phyloP scores from a whole-genome alignment of 2,797 vertebrate species.

The Syndactyla subalaris region DNA sequence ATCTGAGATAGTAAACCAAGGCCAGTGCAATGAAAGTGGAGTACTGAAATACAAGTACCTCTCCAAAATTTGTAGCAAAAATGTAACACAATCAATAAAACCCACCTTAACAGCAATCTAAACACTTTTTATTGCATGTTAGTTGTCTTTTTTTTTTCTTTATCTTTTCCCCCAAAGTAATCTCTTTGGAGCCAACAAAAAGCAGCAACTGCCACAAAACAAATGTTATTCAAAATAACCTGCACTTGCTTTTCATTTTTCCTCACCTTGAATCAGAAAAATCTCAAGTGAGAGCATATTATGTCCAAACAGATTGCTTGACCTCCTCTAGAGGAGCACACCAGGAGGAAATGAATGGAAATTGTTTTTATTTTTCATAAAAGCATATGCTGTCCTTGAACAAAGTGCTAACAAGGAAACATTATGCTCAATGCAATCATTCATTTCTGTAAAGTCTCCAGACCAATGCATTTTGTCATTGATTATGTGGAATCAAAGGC shows the following conservation, averaged over 20 bases:
- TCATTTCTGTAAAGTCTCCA: conserved; percentile 18
- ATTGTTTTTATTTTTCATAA: conserved; percentile 16
- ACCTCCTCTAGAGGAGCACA: neutral
- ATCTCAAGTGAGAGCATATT: neutral
- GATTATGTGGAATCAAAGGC: neutral
- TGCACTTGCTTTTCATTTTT: conserved; percentile 2
- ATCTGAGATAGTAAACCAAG: conserved; percentile 19
- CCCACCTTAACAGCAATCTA: neutral
- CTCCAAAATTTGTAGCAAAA: conserved; percentile 12
- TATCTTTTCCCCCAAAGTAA: neutral
- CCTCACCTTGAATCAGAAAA: conserved; percentile 36
- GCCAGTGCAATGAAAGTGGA: conserved; percentile 6
- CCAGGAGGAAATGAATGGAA: neutral
- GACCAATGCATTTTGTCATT: neutral
- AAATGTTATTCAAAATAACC: conserved; percentile 7
- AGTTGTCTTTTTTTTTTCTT: neutral
- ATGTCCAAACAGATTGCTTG: conserved; percentile 9
- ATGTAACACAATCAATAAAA: conserved; percentile 20
- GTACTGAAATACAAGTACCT: conserved; percentile 23
- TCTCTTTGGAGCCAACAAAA: neutral
- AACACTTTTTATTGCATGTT: conserved; percentile 18
- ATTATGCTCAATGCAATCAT: neutral
- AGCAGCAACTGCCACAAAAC: conserved; percentile 9
- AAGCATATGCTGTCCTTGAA: conserved; percentile 21
- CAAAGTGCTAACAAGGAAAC: neutral